Conservation (phyloP, 2,797 vertebrate genomes). For the Pangasius djambal region DNA sequence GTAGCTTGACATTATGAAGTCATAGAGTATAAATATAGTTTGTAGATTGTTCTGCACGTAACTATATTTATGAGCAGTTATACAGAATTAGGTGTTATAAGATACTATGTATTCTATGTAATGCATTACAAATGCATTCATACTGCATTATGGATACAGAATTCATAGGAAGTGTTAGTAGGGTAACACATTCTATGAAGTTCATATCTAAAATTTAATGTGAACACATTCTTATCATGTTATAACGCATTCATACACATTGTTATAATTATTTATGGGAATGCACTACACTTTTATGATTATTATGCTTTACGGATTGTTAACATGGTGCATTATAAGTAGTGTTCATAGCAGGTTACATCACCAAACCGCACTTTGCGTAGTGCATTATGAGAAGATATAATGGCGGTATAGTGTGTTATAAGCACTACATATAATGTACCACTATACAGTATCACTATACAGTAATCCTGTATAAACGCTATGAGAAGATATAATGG, state of each 20-base stretch:
- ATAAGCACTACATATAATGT: not conserved
- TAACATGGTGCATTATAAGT: not conserved
- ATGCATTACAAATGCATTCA: not conserved
- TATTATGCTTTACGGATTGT: not conserved
- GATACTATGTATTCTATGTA: not conserved
- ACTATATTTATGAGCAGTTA: not conserved
- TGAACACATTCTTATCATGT: not conserved
- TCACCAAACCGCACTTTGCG: not conserved
- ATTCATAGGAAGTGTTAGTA: not conserved
- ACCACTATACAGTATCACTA: not conserved
- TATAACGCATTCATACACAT: not conserved
- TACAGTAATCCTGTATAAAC: too few species aligned
- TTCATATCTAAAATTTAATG: not conserved
- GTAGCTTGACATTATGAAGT: not conserved
- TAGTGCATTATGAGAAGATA: not conserved
- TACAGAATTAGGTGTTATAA: not conserved
- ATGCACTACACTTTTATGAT: not conserved
- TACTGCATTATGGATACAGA: not conserved
- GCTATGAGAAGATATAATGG: not conserved
- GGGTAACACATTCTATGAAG: not conserved
- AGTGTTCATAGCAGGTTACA: not conserved
- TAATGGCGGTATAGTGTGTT: not conserved
- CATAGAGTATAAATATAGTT: not conserved
- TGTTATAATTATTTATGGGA: not conserved
- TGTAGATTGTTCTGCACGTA: too few species aligned